Evolutionary conservation across 2,113 vertebrate species (phyloP).

Genomic region (Anarrhichthys ocellatus): DNA sequence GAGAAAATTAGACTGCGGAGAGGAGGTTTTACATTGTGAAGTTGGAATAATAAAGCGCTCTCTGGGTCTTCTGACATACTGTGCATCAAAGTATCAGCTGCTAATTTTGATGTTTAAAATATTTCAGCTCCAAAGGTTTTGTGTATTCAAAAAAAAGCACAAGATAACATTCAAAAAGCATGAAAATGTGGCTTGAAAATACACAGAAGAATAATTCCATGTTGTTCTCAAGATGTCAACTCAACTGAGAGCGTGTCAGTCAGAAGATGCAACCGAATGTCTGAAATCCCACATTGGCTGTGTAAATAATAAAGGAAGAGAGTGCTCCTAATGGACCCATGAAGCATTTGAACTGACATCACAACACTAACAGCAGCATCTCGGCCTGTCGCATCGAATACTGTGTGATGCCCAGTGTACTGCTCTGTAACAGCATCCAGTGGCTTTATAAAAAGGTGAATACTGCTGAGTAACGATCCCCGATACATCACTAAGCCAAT

Average conservation of each 20-base stretch:
- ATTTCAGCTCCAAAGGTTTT: conserved; percentile 2
- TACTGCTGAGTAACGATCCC: conserved; percentile 23
- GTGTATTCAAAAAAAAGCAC: background rate
- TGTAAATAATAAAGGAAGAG: conserved; percentile 69
- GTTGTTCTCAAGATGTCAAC: conserved; percentile 5
- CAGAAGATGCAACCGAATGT: conserved; percentile 4
- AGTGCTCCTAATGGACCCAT: conserved; percentile 62
- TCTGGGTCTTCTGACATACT: conserved; percentile 21
- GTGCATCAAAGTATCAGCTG: conserved; percentile 24
- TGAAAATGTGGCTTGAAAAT: background rate
- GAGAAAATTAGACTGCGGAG: conserved; percentile 24
- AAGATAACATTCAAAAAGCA: background rate
- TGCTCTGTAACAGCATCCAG: conserved; percentile 32
- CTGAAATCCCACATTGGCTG: conserved; percentile 21
- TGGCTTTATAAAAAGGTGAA: background rate
- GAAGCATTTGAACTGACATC: conserved; percentile 55
- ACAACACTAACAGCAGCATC: conserved; percentile 55
- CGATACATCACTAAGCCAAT: conserved; percentile 24
- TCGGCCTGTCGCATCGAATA: conserved; percentile 62
- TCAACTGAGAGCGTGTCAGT: conserved; percentile 13
- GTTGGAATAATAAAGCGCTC: conserved; percentile 15
- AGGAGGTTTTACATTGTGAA: conserved; percentile 17
- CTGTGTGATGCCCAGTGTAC: conserved; percentile 36
- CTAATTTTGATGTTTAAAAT: conserved; percentile 31
- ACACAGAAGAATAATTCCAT: background rate